These are phyloP conservation scores for Parapristionchus giblindavisi DNA, from an alignment of 2,888 invertebrate genomes.

Conservation along the genomic window DNA sequence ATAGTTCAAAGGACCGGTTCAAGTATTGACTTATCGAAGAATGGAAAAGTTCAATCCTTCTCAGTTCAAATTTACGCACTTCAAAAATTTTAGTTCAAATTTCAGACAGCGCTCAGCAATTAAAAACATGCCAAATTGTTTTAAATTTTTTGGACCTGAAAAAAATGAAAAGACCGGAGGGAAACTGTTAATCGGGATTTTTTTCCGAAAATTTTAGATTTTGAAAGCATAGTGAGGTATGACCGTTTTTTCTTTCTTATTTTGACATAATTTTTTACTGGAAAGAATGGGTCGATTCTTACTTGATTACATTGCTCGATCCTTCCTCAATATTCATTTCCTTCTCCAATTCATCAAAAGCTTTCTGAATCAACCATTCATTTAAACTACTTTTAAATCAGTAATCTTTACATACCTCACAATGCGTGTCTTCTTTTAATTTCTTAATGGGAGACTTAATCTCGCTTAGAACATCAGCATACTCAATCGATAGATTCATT, in stretches of 20 bases:
- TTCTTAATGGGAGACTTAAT: slow-evolving; percentile 14
- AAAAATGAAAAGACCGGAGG: too few species aligned
- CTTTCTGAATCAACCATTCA: neutral
- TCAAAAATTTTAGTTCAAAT: too few species aligned
- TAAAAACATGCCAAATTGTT: too few species aligned
- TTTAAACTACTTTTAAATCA: neutral
- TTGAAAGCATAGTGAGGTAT: neutral
- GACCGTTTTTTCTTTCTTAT: neutral
- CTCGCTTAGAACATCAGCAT: slow-evolving; percentile 1
- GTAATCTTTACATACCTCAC: neutral
- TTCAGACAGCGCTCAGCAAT: too few species aligned
- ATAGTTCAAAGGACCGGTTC: too few species aligned
- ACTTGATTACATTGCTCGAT: neutral
- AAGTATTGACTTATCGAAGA: too few species aligned
- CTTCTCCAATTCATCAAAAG: neutral
- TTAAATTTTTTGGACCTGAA: too few species aligned
- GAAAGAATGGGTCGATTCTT: neutral
- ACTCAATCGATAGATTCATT: slow-evolving; percentile 6
- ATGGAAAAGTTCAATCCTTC: too few species aligned
- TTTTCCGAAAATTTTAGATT: neutral
- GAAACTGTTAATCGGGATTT: too few species aligned
- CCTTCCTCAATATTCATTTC: neutral
- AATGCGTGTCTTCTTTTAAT: neutral
- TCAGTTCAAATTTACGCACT: too few species aligned
- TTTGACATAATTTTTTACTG: neutral